These are phyloP conservation scores for Erythrolamprus reginae DNA, from an alignment of 2,113 vertebrate genomes.

Conservation along the genomic window DNA sequence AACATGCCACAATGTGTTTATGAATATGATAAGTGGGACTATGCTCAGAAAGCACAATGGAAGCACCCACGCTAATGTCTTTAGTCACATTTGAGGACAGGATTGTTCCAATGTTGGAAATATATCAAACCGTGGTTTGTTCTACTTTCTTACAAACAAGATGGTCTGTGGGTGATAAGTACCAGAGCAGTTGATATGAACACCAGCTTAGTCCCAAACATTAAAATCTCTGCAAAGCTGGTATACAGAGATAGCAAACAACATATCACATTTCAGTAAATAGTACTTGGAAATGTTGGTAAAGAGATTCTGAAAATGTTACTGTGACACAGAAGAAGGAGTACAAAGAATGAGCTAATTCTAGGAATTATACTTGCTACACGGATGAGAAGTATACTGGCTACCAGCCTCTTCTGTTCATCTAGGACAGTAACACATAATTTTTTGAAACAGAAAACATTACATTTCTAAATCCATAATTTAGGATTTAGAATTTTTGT, in stretches of 20 bases:
- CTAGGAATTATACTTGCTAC: constrained; percentile 16
- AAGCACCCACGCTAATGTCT: constrained; percentile 16
- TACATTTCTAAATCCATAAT: background rate
- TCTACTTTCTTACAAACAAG: constrained; percentile 44
- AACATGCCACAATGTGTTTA: constrained; percentile 19
- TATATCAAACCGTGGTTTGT: constrained; percentile 6
- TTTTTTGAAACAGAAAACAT: background rate
- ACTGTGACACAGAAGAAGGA: constrained; percentile 10
- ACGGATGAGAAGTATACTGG: constrained; percentile 14
- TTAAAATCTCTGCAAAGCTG: constrained; percentile 59
- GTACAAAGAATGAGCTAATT: background rate
- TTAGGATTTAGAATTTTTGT: background rate
- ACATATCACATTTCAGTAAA: constrained; percentile 59
- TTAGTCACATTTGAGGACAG: constrained; percentile 21
- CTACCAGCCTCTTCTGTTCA: background rate
- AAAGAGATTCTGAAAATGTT: constrained; percentile 41
- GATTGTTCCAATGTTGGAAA: constrained; percentile 29
- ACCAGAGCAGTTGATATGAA: constrained; percentile 47
- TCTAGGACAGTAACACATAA: background rate
- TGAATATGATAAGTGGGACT: constrained; percentile 33
- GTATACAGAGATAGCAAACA: constrained; percentile 54
- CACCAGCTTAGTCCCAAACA: constrained; percentile 44
- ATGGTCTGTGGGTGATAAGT: constrained; percentile 54
- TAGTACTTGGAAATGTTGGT: constrained; percentile 25
- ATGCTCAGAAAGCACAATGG: constrained; percentile 29